Evolutionary conservation across 2,113 vertebrate species (phyloP).

Genomic region (Triplophysa siluroides): DNA sequence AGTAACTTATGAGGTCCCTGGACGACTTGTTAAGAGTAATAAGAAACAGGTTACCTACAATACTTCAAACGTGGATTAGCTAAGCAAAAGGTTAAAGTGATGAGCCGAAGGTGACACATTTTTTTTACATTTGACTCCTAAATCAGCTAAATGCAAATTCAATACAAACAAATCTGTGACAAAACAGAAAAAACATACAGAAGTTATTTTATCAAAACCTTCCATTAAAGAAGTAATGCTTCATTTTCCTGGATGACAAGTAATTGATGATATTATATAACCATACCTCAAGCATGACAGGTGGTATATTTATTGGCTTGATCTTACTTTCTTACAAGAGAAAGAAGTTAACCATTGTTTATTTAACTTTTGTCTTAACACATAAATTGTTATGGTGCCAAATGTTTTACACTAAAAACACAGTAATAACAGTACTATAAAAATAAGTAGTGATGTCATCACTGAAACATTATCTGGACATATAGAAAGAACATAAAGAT

Average conservation of each 20-base stretch:
- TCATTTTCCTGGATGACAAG: not conserved
- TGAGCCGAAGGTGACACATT: not conserved
- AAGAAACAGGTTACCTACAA: not conserved
- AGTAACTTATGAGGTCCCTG: slow-evolving; percentile 9
- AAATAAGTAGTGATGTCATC: not conserved
- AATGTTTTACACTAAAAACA: not conserved
- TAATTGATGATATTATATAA: not conserved
- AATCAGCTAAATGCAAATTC: not conserved
- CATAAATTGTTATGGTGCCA: not conserved
- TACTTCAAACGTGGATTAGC: not conserved
- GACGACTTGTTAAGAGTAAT: slow-evolving; percentile 34
- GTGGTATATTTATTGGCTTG: not conserved
- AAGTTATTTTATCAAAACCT: too few species aligned
- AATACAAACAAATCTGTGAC: not conserved
- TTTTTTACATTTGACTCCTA: not conserved
- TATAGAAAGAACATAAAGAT: slow-evolving; percentile 2
- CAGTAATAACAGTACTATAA: not conserved
- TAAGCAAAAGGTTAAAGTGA: not conserved
- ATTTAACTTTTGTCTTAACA: not conserved
- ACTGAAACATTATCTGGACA: not conserved
- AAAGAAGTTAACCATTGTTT: not conserved
- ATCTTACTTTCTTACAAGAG: not conserved
- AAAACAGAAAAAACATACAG: too few species aligned
- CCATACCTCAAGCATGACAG: not conserved
- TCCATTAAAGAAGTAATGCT: not conserved